A percentile compares a stretch with the other conserved stretches of the same genome.
These are phyloP conservation scores for Pituophis catenifer DNA, from an alignment of 2,113 vertebrate genomes.

Conservation along the genomic window DNA sequence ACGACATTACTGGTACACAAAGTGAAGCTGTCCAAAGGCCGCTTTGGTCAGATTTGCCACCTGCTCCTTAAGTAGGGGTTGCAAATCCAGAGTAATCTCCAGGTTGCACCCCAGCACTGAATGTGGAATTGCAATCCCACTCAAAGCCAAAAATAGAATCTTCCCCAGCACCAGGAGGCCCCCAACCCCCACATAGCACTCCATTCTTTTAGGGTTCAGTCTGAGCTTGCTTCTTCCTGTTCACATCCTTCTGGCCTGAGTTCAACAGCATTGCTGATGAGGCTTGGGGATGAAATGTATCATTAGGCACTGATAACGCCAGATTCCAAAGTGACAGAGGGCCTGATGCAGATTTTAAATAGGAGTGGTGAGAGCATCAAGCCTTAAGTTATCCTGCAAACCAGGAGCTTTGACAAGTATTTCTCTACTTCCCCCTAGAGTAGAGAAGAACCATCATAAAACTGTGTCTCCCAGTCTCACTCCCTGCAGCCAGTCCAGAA, in stretches of 20 bases:
- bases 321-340: background rate
- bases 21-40: background rate
- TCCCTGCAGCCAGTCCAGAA: background rate
- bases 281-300: background rate
- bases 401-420: background rate
- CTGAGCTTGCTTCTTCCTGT: background rate
- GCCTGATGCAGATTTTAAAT: background rate
- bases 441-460: background rate
- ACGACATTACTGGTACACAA: background rate
- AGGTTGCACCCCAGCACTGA: background rate
- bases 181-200: background rate
- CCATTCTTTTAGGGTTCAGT: background rate
- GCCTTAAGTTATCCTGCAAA: background rate
- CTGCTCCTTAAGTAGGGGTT: background rate
- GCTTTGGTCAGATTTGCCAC: background rate
- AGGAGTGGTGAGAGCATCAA: background rate
- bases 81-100: background rate
- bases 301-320: background rate
- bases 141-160: background rate
- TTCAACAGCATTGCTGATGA: background rate
- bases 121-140: background rate
- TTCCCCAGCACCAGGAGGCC: background rate
- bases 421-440: background rate
- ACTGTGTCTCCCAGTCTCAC: background rate
- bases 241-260: background rate